Percentiles rank a stretch among this genome's conserved stretches.
Evolutionary conservation across 2,797 vertebrate genomes (phyloP).

Genomic region (Orientallactaga sibirica): DNA sequence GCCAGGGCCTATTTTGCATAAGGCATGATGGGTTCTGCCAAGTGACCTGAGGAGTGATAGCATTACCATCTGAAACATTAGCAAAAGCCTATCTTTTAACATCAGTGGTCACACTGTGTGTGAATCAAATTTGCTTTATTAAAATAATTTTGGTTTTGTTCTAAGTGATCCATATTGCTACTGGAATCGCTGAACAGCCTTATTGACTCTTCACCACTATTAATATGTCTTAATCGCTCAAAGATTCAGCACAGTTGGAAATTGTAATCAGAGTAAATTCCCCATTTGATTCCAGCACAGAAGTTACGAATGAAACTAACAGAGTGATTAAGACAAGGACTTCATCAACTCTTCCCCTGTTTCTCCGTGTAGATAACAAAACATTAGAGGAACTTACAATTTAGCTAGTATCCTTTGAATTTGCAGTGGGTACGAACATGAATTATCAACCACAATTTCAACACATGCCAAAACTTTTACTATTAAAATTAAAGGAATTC

Average conservation of each 20-base stretch:
- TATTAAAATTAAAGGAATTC: conserved; percentile 54
- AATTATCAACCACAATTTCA: conserved; percentile 7
- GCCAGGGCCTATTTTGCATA: conserved; percentile 69
- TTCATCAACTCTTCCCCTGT: conserved; percentile 25
- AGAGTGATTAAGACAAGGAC: conserved; percentile 63
- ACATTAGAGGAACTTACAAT: not conserved
- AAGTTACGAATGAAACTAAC: conserved; percentile 73
- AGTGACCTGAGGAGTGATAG: conserved; percentile 60
- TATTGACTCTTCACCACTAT: conserved; percentile 71
- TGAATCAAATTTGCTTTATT: conserved; percentile 76
- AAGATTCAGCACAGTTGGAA: conserved; percentile 79
- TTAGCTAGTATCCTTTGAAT: conserved; percentile 62
- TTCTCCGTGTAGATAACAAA: conserved; percentile 49
- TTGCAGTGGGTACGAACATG: conserved; percentile 25
- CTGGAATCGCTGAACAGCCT: conserved; percentile 57
- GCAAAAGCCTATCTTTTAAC: conserved; percentile 75
- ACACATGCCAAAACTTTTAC: not conserved
- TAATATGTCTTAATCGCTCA: conserved; percentile 70
- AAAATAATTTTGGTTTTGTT: conserved; percentile 80
- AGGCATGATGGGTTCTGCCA: conserved; percentile 53
- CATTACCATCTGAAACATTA: conserved; percentile 67
- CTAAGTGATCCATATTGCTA: conserved; percentile 62
- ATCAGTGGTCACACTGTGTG: conserved; percentile 71
- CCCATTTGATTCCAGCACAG: conserved; percentile 71
- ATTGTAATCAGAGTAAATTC: conserved; percentile 69